Evolutionary conservation across 2,113 vertebrate species (phyloP).

Genomic region (Amphilophus citrinellus): DNA sequence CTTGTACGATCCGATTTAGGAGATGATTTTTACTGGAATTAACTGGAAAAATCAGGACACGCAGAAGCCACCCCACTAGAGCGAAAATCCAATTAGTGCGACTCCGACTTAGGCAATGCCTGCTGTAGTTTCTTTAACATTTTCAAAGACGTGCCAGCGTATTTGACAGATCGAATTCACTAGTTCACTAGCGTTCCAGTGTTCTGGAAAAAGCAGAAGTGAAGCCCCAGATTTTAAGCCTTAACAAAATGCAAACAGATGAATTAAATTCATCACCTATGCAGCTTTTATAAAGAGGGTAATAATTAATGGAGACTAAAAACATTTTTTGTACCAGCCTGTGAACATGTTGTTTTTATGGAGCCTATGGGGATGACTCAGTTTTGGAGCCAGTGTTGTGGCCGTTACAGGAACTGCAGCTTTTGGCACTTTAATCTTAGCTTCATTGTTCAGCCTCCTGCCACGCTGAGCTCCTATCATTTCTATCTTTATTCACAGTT

Average conservation of each 20-base stretch:
- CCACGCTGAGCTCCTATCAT: too few species aligned
- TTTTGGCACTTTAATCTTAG: neutral
- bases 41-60: too few species aligned
- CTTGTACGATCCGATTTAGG: too few species aligned
- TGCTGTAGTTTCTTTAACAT: neutral
- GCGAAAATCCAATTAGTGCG: too few species aligned
- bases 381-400: too few species aligned
- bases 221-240: neutral
- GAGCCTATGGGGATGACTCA: too few species aligned
- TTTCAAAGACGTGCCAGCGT: neutral
- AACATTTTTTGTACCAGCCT: neutral
- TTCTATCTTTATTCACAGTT: neutral
- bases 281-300: neutral
- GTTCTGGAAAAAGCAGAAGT: neutral
- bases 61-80: too few species aligned
- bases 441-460: neutral
- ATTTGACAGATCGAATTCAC: neutral
- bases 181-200: neutral
- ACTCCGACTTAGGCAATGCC: too few species aligned
- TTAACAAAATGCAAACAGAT: neutral
- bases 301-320: neutral
- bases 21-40: too few species aligned
- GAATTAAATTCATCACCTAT: neutral
- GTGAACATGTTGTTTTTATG: neutral
- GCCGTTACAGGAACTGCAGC: too few species aligned